A percentile compares a stretch with the other conserved stretches of the same genome.
phyloP scores from a whole-genome alignment of 2,888 invertebrate species.

The Limnephilus rhombicus region DNA sequence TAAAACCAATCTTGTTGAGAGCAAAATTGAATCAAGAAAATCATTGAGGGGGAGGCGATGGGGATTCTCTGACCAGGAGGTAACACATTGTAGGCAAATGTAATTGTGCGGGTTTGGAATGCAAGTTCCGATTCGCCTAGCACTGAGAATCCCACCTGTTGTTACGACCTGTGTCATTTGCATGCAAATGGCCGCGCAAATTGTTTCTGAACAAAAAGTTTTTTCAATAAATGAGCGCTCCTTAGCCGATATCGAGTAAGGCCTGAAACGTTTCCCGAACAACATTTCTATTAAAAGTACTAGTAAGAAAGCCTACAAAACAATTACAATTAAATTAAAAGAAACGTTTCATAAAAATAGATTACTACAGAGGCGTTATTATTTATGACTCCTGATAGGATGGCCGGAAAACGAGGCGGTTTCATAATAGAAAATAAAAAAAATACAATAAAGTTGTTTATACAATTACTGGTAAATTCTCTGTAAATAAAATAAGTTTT shows the following conservation, averaged over 20 bases:
- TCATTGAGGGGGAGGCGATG: conserved; percentile 15
- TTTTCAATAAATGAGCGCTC: conserved; percentile 25
- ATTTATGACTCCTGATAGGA: not conserved
- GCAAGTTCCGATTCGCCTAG: conserved; percentile 6
- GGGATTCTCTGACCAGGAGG: not conserved
- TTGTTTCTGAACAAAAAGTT: not conserved
- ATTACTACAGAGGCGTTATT: not conserved
- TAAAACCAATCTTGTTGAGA: conserved; percentile 41
- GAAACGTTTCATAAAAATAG: not conserved
- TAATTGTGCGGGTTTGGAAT: conserved; percentile 23
- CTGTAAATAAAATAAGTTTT: no score
- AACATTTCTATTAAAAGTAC: not conserved
- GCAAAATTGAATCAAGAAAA: conserved; percentile 48
- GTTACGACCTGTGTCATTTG: conserved; percentile 15
- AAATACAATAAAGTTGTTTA: no score
- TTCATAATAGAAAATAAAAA: not conserved
- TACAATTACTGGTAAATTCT: no score
- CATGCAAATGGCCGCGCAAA: conserved; percentile 38
- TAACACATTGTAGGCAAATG: not conserved
- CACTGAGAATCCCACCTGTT: not conserved
- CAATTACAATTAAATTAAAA: not conserved
- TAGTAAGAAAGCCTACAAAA: not conserved
- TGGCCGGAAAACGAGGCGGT: not conserved
- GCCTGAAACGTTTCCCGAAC: not conserved
- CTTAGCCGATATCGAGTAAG: not conserved